A percentile compares a stretch with the other conserved stretches of the same genome.
Conservation (phyloP, 2,797 vertebrate genomes). For the Ptychobarbus kaznakovi region DNA sequence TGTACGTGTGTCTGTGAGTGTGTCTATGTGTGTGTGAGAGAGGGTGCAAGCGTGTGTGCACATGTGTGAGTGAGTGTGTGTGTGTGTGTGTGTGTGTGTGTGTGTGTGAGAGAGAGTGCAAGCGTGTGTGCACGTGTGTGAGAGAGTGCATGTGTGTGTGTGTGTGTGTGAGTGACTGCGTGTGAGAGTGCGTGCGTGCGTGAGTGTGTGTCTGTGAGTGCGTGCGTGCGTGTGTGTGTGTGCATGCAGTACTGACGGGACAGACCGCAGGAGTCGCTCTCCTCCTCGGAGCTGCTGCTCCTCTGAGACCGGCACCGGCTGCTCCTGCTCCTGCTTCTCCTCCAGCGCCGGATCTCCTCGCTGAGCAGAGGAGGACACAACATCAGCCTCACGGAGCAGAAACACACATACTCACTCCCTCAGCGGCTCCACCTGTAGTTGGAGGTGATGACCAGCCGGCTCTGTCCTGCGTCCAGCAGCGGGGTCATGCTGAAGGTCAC, state of each 20-base stretch:
- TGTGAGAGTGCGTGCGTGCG: not conserved
- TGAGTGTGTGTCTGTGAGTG: conserved; percentile 4
- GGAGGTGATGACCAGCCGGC: conserved; percentile 80
- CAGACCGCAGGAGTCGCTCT: conserved; percentile 63
- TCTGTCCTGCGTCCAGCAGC: conserved; percentile 69
- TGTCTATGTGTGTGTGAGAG: too few species aligned
- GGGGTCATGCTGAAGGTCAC: conserved; percentile 85
- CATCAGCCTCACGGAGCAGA: not conserved
- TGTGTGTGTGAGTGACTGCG: conserved; percentile 8
- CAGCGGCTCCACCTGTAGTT: conserved; percentile 76
- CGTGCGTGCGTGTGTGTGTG: not conserved
- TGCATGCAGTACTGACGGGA: conserved; percentile 71
- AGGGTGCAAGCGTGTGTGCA: too few species aligned
- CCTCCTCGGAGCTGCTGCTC: conserved; percentile 81
- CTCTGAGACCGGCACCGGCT: conserved; percentile 65
- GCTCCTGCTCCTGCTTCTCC: conserved; percentile 49
- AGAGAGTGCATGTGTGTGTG: not conserved
- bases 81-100: too few species aligned
- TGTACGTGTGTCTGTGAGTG: too few species aligned
- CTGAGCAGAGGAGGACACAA: conserved; percentile 23
- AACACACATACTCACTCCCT: not conserved
- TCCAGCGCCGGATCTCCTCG: conserved; percentile 68
- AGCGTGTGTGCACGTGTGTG: not conserved
- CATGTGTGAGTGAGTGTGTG: too few species aligned
- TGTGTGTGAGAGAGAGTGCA: too few species aligned